Conservation (phyloP, 2,797 vertebrate genomes). For the Phaenicophaeus curvirostris region DNA sequence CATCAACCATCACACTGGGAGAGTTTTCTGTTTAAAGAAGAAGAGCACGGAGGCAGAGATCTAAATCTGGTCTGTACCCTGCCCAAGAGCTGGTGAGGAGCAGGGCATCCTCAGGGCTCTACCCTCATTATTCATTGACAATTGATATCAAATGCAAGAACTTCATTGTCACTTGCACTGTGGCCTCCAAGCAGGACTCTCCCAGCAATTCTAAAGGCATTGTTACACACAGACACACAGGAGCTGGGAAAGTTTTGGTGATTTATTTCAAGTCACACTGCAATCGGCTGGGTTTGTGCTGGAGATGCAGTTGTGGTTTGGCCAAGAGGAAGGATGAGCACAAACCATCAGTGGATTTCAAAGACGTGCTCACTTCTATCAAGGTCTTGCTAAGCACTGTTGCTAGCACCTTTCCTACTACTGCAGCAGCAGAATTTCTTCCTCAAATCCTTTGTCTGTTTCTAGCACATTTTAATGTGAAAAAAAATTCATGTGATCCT, state of each 20-base stretch:
- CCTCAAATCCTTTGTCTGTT: background rate
- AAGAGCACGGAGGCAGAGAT: background rate
- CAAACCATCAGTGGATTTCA: background rate
- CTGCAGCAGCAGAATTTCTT: background rate
- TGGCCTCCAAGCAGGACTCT: background rate
- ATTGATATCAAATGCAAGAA: background rate
- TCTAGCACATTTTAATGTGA: background rate
- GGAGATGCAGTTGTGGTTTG: background rate
- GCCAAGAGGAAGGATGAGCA: background rate
- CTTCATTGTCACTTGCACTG: background rate
- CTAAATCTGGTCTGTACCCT: background rate
- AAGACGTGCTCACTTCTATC: background rate
- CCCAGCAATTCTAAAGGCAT: background rate
- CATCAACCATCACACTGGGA: background rate
- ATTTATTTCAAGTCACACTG: background rate
- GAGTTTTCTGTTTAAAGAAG: background rate
- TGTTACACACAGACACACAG: background rate
- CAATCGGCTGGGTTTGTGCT: background rate
- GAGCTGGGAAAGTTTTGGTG: background rate
- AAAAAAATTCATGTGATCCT: background rate
- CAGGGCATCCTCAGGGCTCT: background rate
- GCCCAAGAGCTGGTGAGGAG: background rate
- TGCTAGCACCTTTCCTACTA: background rate
- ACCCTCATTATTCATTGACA: background rate
- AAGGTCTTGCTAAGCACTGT: background rate